Conservation (phyloP, 1,140 invertebrate species). For the Hydropsyche tenuis region DNA sequence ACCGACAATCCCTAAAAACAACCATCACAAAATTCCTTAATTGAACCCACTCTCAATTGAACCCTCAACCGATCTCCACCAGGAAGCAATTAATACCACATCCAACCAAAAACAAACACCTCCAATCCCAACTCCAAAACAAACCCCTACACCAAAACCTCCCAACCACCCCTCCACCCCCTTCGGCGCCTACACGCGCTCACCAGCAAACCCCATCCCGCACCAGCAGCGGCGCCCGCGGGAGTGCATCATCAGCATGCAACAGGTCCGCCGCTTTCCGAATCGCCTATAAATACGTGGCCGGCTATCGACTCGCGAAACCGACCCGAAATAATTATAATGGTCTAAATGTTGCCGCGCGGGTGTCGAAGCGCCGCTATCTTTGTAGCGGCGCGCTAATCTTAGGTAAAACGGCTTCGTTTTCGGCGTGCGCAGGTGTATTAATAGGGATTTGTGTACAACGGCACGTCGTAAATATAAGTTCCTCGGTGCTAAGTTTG, state of each 20-base stretch:
- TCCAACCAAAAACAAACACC: too few relatives aligned
- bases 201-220: too few relatives aligned
- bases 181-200: too few relatives aligned
- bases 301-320: conserved; percentile 49
- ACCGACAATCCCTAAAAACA: too few relatives aligned
- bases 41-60: too few relatives aligned
- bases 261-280: conserved; percentile 40
- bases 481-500: conserved; percentile 12
- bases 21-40: too few relatives aligned
- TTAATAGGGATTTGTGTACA: conserved; percentile 42
- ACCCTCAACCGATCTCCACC: too few relatives aligned
- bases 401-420: conserved; percentile 55
- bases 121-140: too few relatives aligned
- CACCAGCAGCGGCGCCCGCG: too few relatives aligned
- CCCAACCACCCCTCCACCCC: too few relatives aligned
- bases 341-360: conserved; percentile 62
- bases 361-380: conserved; percentile 61
- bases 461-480: conserved; percentile 41
- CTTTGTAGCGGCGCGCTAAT: conserved; percentile 63
- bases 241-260: conserved; percentile 19
- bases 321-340: conserved; percentile 65
- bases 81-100: too few relatives aligned
- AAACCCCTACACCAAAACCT: too few relatives aligned
- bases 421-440: conserved; percentile 45
- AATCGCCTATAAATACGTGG: conserved; percentile 46